These are phyloP conservation scores for Macrosiphum euphorbiae DNA, from an alignment of 2,888 invertebrate species.

Conservation along the genomic window DNA sequence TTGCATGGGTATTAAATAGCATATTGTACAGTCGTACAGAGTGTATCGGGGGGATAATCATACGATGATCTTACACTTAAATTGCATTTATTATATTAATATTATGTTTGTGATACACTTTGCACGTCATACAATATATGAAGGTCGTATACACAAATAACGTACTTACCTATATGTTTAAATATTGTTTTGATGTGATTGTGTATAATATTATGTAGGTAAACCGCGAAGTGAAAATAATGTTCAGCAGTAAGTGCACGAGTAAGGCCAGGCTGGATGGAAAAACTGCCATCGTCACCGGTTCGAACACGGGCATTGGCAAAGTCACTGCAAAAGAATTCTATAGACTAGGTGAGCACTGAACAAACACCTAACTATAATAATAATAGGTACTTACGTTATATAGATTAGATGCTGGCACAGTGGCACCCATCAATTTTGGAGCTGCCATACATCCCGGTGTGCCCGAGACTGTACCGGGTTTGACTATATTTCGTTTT, in stretches of 20 bases:
- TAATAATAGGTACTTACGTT: neutral
- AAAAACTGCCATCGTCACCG: conserved; percentile 72
- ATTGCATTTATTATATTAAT: too few species aligned
- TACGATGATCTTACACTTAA: neutral
- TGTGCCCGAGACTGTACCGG: too few species aligned
- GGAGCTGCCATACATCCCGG: too few species aligned
- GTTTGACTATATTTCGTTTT: too few species aligned
- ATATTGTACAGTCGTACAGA: neutral
- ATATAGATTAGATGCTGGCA: neutral
- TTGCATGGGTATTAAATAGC: neutral
- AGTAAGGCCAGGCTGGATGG: conserved; percentile 70
- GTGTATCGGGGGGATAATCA: neutral
- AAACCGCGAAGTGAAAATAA: neutral
- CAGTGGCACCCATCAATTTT: too few species aligned
- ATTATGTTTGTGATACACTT: too few species aligned
- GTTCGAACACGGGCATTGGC: conserved; percentile 70
- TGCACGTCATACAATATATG: too few species aligned
- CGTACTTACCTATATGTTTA: neutral
- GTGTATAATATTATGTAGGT: neutral
- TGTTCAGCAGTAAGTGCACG: conserved; percentile 67
- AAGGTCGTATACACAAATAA: too few species aligned
- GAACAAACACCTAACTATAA: neutral
- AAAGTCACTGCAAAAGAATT: conserved; percentile 69
- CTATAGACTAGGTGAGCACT: conserved; percentile 68
- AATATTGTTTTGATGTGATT: neutral